A percentile compares a stretch with the other conserved stretches of the same genome.
Evolutionary conservation across 1,140 invertebrate species (phyloP).

Genomic region (Trachymyrmex septentrionalis): DNA sequence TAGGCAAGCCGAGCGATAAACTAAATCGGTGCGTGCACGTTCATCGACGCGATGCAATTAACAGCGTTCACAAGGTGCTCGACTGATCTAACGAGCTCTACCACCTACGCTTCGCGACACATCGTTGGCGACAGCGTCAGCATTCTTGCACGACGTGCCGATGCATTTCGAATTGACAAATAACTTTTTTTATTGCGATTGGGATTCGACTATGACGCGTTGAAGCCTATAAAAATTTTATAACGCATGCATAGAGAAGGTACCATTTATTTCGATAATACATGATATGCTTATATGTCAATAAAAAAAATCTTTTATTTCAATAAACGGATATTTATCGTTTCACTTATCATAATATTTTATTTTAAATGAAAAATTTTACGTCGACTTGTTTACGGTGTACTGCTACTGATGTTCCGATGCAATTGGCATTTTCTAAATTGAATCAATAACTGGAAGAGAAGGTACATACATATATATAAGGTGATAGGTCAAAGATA

Average conservation of each 20-base stretch:
- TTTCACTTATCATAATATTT: not conserved
- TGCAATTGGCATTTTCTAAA: not conserved
- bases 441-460: not conserved
- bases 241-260: not conserved
- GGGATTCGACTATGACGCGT: not conserved
- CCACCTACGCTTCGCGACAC: constrained; percentile 41
- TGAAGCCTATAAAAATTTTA: not conserved
- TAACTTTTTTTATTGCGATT: constrained; percentile 34
- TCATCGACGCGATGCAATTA: constrained; percentile 70
- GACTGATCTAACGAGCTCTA: constrained; percentile 73
- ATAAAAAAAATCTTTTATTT: not conserved
- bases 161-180: constrained; percentile 18
- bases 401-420: not conserved
- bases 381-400: not conserved
- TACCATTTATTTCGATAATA: not conserved
- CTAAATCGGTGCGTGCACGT: constrained; percentile 67
- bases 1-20: constrained; percentile 65
- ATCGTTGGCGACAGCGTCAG: constrained; percentile 32
- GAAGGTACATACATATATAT: not conserved
- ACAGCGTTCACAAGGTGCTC: constrained; percentile 67
- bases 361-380: not conserved
- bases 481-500: not conserved
- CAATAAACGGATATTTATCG: not conserved
- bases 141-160: not conserved
- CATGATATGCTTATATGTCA: not conserved